phyloP scores from a whole-genome alignment of 2,888 invertebrate genomes.

The Melieria picta region DNA sequence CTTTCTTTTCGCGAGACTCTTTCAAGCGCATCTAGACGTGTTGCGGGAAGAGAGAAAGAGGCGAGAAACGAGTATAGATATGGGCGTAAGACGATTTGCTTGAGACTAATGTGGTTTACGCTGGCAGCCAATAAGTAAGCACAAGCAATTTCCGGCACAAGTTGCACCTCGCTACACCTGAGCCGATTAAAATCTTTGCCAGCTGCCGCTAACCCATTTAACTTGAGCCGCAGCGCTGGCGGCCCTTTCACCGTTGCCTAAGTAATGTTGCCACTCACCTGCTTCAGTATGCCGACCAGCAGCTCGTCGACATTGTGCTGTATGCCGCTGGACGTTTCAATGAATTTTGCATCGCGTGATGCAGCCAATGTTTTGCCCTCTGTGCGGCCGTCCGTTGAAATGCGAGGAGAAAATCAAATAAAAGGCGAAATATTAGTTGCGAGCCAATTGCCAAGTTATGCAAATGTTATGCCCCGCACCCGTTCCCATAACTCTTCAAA shows the following conservation, averaged over 20 bases:
- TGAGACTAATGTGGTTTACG: too few species aligned
- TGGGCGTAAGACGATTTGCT: too few species aligned
- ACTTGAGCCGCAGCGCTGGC: too few species aligned
- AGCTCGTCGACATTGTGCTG: constrained; percentile 97
- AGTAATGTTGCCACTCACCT: constrained; percentile 64
- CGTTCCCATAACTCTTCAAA: background rate
- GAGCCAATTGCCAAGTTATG: background rate
- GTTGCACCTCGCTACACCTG: too few species aligned
- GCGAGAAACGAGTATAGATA: too few species aligned
- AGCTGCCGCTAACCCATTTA: too few species aligned
- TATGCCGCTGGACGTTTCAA: constrained; percentile 94
- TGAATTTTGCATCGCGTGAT: constrained; percentile 90
- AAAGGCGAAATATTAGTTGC: background rate
- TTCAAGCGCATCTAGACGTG: constrained; percentile 74
- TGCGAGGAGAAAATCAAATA: background rate
- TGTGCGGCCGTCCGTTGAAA: constrained; percentile 58
- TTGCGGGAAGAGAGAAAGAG: too few species aligned
- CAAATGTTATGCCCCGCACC: background rate
- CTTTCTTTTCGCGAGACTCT: constrained; percentile 79
- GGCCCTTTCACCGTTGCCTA: too few species aligned
- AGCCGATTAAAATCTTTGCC: too few species aligned
- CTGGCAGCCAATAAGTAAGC: too few species aligned
- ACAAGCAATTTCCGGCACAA: too few species aligned
- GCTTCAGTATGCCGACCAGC: constrained; percentile 91
- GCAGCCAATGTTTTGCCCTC: constrained; percentile 93